phyloP scores from a whole-genome alignment of 2,113 vertebrate genomes.

The Leuciscus idus region DNA sequence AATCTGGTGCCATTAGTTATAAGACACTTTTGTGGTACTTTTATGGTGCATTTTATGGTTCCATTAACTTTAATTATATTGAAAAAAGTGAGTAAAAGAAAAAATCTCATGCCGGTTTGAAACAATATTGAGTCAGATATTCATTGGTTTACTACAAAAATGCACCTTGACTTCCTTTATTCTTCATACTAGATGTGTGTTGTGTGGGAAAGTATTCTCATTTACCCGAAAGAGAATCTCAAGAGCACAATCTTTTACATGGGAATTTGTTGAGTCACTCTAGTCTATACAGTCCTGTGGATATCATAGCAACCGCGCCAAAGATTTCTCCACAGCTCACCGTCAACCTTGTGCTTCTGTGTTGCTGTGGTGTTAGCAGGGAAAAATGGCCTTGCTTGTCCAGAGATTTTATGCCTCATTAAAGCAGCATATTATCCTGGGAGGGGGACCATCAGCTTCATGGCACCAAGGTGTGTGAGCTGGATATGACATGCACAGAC shows the following conservation, averaged over 20 bases:
- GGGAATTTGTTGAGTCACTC: constrained; percentile 31
- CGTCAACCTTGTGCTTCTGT: constrained; percentile 6
- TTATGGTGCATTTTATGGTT: neutral
- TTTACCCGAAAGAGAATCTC: neutral
- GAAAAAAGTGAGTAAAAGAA: neutral
- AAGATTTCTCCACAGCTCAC: constrained; percentile 23
- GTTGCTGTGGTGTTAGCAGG: constrained; percentile 30
- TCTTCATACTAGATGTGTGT: too few species aligned
- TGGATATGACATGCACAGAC: constrained; percentile 5
- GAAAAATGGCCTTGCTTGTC: constrained; percentile 33
- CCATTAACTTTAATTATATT: constrained; percentile 4
- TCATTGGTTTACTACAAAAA: neutral
- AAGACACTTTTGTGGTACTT: neutral
- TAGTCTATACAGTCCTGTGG: neutral
- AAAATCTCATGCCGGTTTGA: neutral
- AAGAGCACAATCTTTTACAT: neutral
- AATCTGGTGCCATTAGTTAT: constrained; percentile 1
- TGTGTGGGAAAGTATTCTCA: neutral
- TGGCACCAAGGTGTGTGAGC: neutral
- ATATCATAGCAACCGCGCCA: neutral
- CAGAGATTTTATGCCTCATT: constrained; percentile 50
- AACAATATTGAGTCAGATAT: neutral
- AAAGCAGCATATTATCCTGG: constrained; percentile 32
- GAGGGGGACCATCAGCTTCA: neutral
- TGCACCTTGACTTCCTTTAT: neutral